A percentile compares a stretch with the other conserved stretches of the same genome.
Evolutionary conservation across 2,888 invertebrate genomes (phyloP).

Genomic region (Phalera bucephala): DNA sequence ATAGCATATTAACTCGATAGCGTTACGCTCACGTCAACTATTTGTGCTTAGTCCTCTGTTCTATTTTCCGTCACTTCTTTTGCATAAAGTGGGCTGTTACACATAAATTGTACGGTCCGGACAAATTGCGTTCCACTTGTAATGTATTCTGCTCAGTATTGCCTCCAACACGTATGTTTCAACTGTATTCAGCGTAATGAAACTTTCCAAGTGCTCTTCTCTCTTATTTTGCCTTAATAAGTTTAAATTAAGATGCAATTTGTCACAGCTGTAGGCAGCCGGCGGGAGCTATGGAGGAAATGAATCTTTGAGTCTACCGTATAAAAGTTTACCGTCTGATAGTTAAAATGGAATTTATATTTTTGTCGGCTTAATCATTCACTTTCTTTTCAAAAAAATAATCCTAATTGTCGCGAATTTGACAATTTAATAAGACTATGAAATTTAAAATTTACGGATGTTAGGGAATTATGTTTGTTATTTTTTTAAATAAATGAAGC

Average conservation of each 20-base stretch:
- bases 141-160: conserved; percentile 64
- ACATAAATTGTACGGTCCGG: conserved; percentile 72
- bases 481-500: no score
- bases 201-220: conserved; percentile 54
- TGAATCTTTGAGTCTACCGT: not conserved
- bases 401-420: no score
- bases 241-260: conserved; percentile 50
- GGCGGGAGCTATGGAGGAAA: conserved; percentile 7
- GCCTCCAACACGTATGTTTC: conserved; percentile 54
- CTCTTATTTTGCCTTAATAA: conserved; percentile 66
- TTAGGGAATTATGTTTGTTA: no score
- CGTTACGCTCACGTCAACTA: no score
- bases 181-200: conserved; percentile 60
- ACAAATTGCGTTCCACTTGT: conserved; percentile 70
- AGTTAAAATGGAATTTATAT: not conserved
- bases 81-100: conserved; percentile 62
- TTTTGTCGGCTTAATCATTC: no score
- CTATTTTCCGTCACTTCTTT: conserved; percentile 58
- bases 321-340: not conserved
- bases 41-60: no score
- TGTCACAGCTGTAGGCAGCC: conserved; percentile 34
- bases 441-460: no score
- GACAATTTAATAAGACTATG: no score
- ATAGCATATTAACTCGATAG: no score
- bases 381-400: no score